Conservation (phyloP, 2,113 vertebrate genomes). For the Pithys albifrons region DNA sequence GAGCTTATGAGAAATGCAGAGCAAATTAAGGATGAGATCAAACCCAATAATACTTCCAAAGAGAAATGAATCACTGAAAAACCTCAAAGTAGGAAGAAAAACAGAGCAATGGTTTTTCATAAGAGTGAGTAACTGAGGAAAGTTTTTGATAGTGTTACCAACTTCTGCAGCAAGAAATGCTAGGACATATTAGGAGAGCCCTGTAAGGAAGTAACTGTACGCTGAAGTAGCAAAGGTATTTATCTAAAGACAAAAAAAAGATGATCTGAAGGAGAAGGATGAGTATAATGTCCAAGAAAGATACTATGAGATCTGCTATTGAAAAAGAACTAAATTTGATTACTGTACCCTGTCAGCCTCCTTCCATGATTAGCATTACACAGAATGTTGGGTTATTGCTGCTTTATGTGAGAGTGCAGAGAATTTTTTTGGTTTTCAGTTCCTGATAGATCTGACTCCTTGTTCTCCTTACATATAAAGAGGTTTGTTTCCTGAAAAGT, state of each 20-base stretch:
- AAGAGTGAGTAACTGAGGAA: neutral
- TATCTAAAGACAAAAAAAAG: neutral
- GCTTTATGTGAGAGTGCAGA: neutral
- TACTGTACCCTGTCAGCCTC: neutral
- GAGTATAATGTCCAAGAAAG: neutral
- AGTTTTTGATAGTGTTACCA: neutral
- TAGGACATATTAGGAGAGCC: neutral
- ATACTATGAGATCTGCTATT: neutral
- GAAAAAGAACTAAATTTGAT: neutral
- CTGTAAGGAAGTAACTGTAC: neutral
- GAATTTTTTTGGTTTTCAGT: neutral
- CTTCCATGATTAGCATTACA: neutral
- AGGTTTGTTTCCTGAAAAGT: neutral
- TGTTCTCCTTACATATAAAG: neutral
- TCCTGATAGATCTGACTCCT: neutral
- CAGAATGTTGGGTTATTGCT: neutral
- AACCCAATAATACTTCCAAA: slow-evolving; percentile 2
- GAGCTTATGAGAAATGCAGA: neutral
- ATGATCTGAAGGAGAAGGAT: neutral
- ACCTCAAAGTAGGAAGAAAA: neutral
- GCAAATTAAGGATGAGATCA: slow-evolving; percentile 38
- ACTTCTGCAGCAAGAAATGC: neutral
- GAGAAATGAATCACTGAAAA: slow-evolving; percentile 28
- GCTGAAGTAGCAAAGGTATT: neutral
- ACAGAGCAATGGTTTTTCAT: neutral